Conservation (phyloP, 2,888 invertebrate species). For the Papilio demoleus region DNA sequence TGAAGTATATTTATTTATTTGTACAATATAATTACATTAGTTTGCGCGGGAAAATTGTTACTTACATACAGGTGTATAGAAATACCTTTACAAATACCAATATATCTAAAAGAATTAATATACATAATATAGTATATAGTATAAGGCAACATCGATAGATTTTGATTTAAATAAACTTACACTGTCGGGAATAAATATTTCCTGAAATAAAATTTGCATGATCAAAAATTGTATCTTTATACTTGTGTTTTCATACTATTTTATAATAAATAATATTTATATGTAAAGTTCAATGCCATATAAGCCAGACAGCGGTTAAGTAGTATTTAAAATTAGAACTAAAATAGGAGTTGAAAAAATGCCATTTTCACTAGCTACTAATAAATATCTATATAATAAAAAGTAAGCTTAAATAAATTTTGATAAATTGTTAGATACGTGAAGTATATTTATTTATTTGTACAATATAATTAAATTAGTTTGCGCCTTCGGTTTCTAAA, state of each 20-base stretch:
- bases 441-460: no score
- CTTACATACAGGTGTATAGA: constrained; percentile 4
- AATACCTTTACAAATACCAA: neutral
- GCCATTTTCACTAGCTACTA: neutral
- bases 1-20: no score
- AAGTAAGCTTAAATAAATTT: no score
- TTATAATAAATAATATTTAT: no score
- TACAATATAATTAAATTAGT: neutral
- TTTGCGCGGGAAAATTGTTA: neutral
- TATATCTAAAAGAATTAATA: constrained; percentile 36
- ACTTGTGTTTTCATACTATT: neutral
- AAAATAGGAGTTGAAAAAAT: neutral
- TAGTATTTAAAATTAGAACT: neutral
- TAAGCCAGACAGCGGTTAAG: neutral
- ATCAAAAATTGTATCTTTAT: neutral
- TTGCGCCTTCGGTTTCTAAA: no score
- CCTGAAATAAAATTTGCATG: constrained; percentile 59
- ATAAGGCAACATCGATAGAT: constrained; percentile 17
- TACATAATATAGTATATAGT: constrained; percentile 14
- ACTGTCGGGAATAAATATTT: constrained; percentile 54
- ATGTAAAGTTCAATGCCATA: neutral
- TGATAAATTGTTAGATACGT: no score
- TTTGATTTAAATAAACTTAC: constrained; percentile 61
- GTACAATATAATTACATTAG: neutral
- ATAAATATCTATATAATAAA: neutral